Base-by-base conservation (phyloP, 2,113 vertebrate species). In the Sula dactylatra region DNA sequence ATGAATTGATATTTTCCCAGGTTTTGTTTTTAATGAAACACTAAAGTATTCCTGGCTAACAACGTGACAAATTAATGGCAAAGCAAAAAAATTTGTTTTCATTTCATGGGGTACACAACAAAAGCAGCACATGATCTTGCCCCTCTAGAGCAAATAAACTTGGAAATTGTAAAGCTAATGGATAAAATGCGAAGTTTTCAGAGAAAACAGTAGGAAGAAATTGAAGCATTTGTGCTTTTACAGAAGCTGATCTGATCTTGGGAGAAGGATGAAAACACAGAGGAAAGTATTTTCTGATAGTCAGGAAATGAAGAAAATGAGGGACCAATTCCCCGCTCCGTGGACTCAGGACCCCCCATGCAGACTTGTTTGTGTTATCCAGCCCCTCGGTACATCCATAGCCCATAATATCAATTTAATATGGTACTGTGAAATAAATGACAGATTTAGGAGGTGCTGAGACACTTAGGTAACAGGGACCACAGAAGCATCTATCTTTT, bases 381-480 rank as follows among this genome's bases (percentile, higher is more conserved):
- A 40, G 38, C 26, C 29, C 34, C 20, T 47, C 26, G 32, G 47
- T 71, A 8, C 56, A 67, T 42, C 49, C 54, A 49, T 25, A 89
- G 21, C 6, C 91, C 70, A 16, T 76, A 71, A 89, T 79, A 86
- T 31, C 93, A 82, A 91, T 91, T 91, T 85, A 61, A 72, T 29
- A 12, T 14, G 47, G 36, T 10, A 5, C 86, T 85, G 84, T 24
- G 89, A 91, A 61, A 80, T 52, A 95, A 93, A 87, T 82, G 91
- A 80, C 83, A 92, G 69, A 84, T 96, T 96, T 89, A 91, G 82
- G 72, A 87, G 88, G 80, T 76, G 52, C 80, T 84, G 90, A 92
- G 90, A 67, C 0, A 3, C 82, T 92, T 78, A 71, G 88, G 77
- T 89, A 97, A 94, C 70, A 79, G 73, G 26, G 66, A 69, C 77